Percentiles rank a stretch among this genome's conserved stretches.
These are phyloP conservation scores for Hirundichthys speculiger DNA, from an alignment of 2,113 vertebrate species.

Conservation along the genomic window DNA sequence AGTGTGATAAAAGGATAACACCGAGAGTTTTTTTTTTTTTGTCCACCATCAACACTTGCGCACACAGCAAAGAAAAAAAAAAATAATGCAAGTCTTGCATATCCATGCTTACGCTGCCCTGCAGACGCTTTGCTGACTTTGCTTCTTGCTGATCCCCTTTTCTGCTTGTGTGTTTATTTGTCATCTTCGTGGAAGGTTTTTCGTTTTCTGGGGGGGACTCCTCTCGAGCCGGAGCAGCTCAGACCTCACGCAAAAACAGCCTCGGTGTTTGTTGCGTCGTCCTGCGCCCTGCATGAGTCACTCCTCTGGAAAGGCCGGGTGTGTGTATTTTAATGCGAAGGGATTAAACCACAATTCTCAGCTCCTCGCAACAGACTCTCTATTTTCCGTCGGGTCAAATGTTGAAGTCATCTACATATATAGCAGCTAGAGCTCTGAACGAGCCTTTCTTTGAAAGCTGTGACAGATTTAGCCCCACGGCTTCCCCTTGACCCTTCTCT, in stretches of 20 bases:
- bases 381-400: conserved; percentile 52
- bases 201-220: conserved; percentile 37
- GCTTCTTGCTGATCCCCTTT: background rate
- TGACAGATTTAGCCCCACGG: conserved; percentile 67
- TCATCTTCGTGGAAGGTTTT: conserved; percentile 27
- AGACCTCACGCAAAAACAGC: conserved; percentile 44
- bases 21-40: conserved; percentile 12
- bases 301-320: conserved; percentile 13
- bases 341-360: conserved; percentile 53
- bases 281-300: conserved; percentile 59
- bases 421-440: conserved; percentile 40
- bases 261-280: conserved; percentile 63
- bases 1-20: conserved; percentile 60
- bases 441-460: conserved; percentile 44
- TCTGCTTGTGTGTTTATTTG: conserved; percentile 22
- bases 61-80: conserved; percentile 17
- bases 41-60: conserved; percentile 5
- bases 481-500: conserved; percentile 39
- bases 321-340: conserved; percentile 30
- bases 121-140: conserved; percentile 38
- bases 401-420: conserved; percentile 34
- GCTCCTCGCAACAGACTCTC: conserved; percentile 41
- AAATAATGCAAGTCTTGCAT: conserved; percentile 40
- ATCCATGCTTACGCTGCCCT: conserved; percentile 33
- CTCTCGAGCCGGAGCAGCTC: conserved; percentile 58